A percentile compares a stretch with the other conserved stretches of the same genome.
phyloP scores from a whole-genome alignment of 2,888 invertebrate species.

The Cecidostiba fungosa region DNA sequence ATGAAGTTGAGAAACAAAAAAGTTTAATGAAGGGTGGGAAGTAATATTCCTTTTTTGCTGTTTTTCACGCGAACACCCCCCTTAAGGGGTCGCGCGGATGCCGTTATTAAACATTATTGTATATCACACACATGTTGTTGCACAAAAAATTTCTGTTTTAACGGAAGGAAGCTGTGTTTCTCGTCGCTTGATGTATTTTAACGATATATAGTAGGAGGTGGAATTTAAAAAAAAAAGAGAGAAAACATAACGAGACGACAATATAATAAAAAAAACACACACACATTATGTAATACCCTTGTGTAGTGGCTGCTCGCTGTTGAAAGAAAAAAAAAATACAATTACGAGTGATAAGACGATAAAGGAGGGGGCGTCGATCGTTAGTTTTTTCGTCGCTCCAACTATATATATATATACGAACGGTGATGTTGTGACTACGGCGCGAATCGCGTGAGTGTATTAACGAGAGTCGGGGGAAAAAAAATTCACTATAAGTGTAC shows the following conservation, averaged over 20 bases:
- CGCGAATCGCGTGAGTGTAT: background rate
- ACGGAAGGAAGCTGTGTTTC: slow-evolving; percentile 60
- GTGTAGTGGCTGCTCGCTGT: slow-evolving; percentile 46
- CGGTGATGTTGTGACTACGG: background rate
- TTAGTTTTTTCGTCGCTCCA: slow-evolving; percentile 1
- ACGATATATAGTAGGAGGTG: background rate
- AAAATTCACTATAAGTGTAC: slow-evolving; percentile 45
- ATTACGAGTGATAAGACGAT: slow-evolving; percentile 23
- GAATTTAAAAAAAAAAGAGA: slow-evolving; percentile 6
- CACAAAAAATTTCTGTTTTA: slow-evolving; percentile 58
- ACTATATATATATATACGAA: background rate
- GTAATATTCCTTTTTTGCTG: slow-evolving; percentile 58
- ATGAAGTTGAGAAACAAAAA: slow-evolving; percentile 26
- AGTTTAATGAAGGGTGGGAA: slow-evolving; percentile 10
- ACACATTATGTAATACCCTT: slow-evolving; percentile 47
- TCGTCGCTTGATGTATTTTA: slow-evolving; percentile 61
- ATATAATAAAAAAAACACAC: slow-evolving; percentile 43
- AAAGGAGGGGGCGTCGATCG: background rate
- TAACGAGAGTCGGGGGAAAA: slow-evolving; percentile 11
- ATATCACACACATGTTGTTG: slow-evolving; percentile 60
- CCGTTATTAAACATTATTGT: slow-evolving; percentile 54
- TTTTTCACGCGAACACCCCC: slow-evolving; percentile 53
- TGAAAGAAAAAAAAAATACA: slow-evolving; percentile 34
- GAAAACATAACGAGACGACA: slow-evolving; percentile 62
- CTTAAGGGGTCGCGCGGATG: background rate